Base-by-base conservation (phyloP, 1,140 invertebrate species). In the Arctopsyche grandis region DNA sequence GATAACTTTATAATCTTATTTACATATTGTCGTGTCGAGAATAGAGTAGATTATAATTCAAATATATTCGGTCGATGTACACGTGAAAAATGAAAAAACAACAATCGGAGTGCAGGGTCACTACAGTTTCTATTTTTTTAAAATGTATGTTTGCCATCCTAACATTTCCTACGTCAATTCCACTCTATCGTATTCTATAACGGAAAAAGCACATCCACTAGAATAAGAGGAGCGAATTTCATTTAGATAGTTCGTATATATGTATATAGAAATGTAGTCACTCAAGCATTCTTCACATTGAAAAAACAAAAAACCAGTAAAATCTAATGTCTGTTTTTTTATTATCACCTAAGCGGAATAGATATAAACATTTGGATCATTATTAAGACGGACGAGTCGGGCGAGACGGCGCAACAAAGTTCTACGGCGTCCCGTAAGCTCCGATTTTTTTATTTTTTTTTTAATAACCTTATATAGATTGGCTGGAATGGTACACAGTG, bases 21-120 rank as follows among this genome's bases (percentile, higher is more conserved):
- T 89, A 89, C 88, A 89, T 89, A 89, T 89, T 89, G 88, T 89
- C 88, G 86, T 85, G 78, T 88, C 84, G 84, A 88, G 87, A 86
- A 87, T 87, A 87, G 84, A 87, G 82, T 87, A 86, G 85, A 86
- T 85, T 85, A 52, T 52, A 66, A 66, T 66, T 66, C 63, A 66
- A 66, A 52, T 86, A 86, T 84, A 77, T 79, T 82, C 63, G 79
- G 69, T 81, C 70, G 80, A 81, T 75, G 78, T 77, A 78, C 69
- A 81, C 78, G 48, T 63, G 71, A 76, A 74, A 73, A 81, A 63
- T 16, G 46, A 77, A 22, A 75, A 78, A 71, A 74, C 56, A 78
- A 81, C 75, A 58, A 77, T 78, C 38, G 69, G 76, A 80, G 78
- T 82, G 81, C 81, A 76, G 56, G 80, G 71, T 80, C 76, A 80